Base-by-base conservation (phyloP, 2,113 vertebrate genomes). In the Pituophis catenifer region DNA sequence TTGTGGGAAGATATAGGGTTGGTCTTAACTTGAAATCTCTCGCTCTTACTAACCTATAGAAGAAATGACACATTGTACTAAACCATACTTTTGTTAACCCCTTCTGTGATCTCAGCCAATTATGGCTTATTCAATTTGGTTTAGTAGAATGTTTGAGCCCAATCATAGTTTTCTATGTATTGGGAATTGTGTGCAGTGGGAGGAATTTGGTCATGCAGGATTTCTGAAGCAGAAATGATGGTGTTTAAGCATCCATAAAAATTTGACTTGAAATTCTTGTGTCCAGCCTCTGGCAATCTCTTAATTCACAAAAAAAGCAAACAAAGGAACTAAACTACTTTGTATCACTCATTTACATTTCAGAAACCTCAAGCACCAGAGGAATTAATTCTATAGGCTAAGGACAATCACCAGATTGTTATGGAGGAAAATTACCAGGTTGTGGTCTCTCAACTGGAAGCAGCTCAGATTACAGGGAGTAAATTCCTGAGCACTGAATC, bases 401-500 rank as follows among this genome's bases (percentile, higher is more conserved):
- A 33, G 13, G 33, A 52, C 65, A 53, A 53, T 65, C 48, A 90
- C n/a, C 48, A 48, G 54, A 52, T 62, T 86, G 89, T 89, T 93
- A 50, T 44, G 86, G 75, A 90, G 89, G 92, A 93, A 93, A 93
- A 90, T 87, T 90, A 90, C 89, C 89, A 93, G 81, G 26, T 90
- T 93, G 53, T 44, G 75, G 75, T 50, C 89, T 87, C 89, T 90
- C 26, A 86, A 55, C 29, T 93, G 89, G 89, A 58, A 90, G 81
- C 89, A 87, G 89, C 92, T 93, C 92, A 90, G 21, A 90, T 90
- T 93, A 93, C 89, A 93, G 90, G 87, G 62, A 89, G 89, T 93
- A 87, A 93, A 90, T 93, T 93, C 89, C 92, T 93, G 57, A 93
- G 81, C 89, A 81, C 44, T 93, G 92, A 93, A 90, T 93, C 92